Percentiles rank a stretch among this genome's conserved stretches.
Evolutionary conservation across 1,140 invertebrate genomes (phyloP).

Genomic region (Drosophila carrolli): DNA sequence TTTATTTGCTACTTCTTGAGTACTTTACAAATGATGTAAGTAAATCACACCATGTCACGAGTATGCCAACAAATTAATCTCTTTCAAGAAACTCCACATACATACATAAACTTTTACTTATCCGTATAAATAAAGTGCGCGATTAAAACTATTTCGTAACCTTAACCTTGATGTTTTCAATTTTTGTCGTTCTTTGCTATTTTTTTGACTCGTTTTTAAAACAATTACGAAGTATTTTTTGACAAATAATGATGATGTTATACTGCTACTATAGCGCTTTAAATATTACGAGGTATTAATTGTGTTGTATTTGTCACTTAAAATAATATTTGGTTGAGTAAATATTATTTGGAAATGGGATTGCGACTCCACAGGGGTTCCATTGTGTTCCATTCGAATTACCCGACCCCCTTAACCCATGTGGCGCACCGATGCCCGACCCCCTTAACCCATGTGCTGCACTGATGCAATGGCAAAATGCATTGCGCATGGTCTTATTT

Average conservation of each 20-base stretch:
- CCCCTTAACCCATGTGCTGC: constrained; percentile 14
- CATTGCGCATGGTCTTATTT: constrained; percentile 64
- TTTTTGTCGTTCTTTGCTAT: background rate
- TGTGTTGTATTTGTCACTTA: constrained; percentile 9
- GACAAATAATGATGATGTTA: too few species aligned
- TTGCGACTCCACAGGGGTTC: constrained; percentile 57
- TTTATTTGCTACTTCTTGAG: background rate
- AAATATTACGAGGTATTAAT: background rate
- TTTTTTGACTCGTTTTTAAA: background rate
- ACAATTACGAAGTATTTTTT: too few species aligned
- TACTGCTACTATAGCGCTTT: too few species aligned
- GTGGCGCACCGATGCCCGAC: constrained; percentile 50
- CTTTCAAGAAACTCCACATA: background rate
- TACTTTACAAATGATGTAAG: background rate
- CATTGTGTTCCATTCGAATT: constrained; percentile 41
- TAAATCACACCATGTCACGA: background rate
- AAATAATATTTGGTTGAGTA: background rate
- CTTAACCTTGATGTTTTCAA: background rate
- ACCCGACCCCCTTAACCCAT: background rate
- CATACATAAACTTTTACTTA: background rate
- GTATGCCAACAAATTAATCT: background rate
- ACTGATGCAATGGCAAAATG: constrained; percentile 73
- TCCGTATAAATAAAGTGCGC: background rate
- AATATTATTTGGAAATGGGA: constrained; percentile 27
- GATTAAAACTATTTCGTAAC: constrained; percentile 1